Evolutionary conservation across 2,797 vertebrate species (phyloP).

Genomic region (Notolabrus celidotus): DNA sequence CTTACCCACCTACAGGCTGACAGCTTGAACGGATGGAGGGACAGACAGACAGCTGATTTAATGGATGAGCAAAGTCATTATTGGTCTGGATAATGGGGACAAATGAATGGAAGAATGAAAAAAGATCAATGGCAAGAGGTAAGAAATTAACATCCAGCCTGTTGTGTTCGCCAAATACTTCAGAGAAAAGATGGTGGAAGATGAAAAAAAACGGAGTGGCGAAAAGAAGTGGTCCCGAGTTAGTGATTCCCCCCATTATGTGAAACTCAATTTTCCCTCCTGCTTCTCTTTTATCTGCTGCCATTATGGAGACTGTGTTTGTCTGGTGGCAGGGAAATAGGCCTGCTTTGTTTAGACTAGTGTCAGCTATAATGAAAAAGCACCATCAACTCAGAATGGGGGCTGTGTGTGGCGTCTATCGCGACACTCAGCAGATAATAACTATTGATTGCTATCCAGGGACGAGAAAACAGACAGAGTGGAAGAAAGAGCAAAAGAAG

Average conservation of each 20-base stretch:
- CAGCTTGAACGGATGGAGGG: constrained; percentile 52
- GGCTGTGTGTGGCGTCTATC: constrained; percentile 73
- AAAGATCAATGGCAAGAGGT: constrained; percentile 48
- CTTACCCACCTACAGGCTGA: constrained; percentile 56
- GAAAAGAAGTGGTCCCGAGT: constrained; percentile 71
- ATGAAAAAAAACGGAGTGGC: constrained; percentile 51
- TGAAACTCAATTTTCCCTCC: constrained; percentile 84
- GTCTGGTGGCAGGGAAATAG: constrained; percentile 84
- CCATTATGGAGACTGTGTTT: constrained; percentile 84
- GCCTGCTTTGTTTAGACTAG: constrained; percentile 85
- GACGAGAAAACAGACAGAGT: constrained; percentile 66
- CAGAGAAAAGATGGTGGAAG: constrained; percentile 53
- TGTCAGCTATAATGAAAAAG: constrained; percentile 88
- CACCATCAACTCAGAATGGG: constrained; percentile 82
- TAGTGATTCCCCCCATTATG: constrained; percentile 83
- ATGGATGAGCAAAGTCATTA: constrained; percentile 49
- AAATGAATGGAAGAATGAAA: constrained; percentile 42
- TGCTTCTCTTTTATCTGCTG: constrained; percentile 81
- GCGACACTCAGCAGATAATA: constrained; percentile 82
- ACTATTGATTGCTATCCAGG: constrained; percentile 84
- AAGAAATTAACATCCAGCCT: constrained; percentile 65
- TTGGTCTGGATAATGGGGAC: constrained; percentile 46
- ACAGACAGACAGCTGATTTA: constrained; percentile 42
- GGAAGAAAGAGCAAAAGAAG: constrained; percentile 66
- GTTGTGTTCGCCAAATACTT: constrained; percentile 60